These are phyloP conservation scores for Enoplolaimus lenunculus DNA, from an alignment of 2,888 invertebrate genomes.

Conservation along the genomic window DNA sequence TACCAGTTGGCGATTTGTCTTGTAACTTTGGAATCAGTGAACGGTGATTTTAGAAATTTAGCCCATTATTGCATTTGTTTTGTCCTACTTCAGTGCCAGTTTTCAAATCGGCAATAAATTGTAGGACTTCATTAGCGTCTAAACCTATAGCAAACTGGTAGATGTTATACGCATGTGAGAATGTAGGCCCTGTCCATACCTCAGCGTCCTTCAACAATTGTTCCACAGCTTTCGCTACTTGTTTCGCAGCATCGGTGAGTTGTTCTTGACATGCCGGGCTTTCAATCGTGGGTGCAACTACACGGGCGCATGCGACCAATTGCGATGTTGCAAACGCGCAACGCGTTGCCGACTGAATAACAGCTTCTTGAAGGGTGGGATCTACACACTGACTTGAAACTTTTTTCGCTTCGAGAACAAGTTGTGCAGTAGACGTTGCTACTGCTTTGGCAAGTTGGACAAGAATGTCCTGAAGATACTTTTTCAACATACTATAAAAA, in stretches of 20 bases:
- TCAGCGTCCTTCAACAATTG: slow-evolving; percentile 57
- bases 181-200: too few species aligned
- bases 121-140: too few species aligned
- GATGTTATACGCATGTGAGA: too few species aligned
- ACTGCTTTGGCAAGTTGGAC: slow-evolving; percentile 87
- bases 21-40: too few species aligned
- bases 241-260: slow-evolving; percentile 73
- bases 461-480: slow-evolving; percentile 60
- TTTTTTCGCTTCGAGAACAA: slow-evolving; percentile 87
- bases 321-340: slow-evolving; percentile 94
- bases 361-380: slow-evolving; percentile 62
- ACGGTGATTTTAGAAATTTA: too few species aligned
- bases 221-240: slow-evolving; percentile 81
- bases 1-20: too few species aligned
- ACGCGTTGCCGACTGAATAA: slow-evolving; percentile 88
- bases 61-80: too few species aligned
- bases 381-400: slow-evolving; percentile 74
- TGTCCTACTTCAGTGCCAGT: too few species aligned
- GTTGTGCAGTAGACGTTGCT: slow-evolving; percentile 87
- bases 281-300: slow-evolving; percentile 51
- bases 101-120: too few species aligned
- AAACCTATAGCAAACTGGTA: too few species aligned
- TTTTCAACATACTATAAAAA: too few species aligned
- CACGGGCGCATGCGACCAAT: slow-evolving; percentile 88
- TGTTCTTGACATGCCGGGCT: slow-evolving; percentile 61